phyloP scores from a whole-genome alignment of 2,113 vertebrate genomes.

The rat (Rattus norvegicus) region DNA sequence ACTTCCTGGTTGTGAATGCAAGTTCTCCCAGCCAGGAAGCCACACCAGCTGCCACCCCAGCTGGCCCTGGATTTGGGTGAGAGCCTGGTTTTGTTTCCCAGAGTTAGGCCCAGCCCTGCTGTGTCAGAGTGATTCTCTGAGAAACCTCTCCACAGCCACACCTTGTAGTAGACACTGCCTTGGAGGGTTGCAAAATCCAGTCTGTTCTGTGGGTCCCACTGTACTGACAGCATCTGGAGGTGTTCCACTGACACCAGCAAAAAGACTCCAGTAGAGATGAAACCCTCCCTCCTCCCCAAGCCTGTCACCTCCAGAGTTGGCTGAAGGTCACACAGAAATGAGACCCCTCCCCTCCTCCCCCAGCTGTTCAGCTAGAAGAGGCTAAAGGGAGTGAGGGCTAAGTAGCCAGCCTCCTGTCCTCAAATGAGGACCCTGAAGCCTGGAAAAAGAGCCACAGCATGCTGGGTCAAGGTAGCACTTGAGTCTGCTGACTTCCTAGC shows the following conservation, averaged over 20 bases:
- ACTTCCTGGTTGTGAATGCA: conserved; percentile 69
- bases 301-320: not conserved
- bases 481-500: not conserved
- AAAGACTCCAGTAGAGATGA: not conserved
- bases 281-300: not conserved
- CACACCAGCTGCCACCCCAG: not conserved
- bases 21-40: not conserved
- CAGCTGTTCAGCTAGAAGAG: not conserved
- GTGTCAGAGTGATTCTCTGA: not conserved
- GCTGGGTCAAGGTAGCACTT: not conserved
- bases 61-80: not conserved
- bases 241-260: not conserved
- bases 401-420: not conserved
- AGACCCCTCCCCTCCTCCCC: not conserved
- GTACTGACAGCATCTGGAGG: not conserved
- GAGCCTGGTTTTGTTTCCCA: not conserved
- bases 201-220: not conserved
- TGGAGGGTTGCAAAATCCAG: conserved; percentile 36
- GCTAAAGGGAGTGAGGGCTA: not conserved
- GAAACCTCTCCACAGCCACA: not conserved
- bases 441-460: not conserved
- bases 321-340: not conserved
- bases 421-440: conserved; percentile 12
- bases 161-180: conserved; percentile 7
- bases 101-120: not conserved